Evolutionary conservation across 1,140 invertebrate species (phyloP).

Genomic region (Diachasma alloeum): DNA sequence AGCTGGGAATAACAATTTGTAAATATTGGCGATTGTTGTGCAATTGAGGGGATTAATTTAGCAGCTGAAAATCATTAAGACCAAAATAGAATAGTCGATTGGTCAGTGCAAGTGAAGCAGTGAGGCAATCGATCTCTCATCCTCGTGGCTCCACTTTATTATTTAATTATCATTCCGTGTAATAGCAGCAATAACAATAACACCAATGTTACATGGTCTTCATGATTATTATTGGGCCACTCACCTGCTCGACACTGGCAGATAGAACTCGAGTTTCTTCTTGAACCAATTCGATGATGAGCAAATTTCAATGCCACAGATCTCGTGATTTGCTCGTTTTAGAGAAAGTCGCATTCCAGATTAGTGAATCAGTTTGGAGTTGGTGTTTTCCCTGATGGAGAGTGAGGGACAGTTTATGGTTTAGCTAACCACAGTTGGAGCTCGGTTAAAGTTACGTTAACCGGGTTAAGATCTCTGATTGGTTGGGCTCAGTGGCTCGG

Average conservation of each 20-base stretch:
- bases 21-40: conserved; percentile 2
- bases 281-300: conserved; percentile 41
- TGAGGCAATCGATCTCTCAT: too few species aligned
- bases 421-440: too few species aligned
- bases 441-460: too few species aligned
- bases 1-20: conserved; percentile 42
- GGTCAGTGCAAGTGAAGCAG: background rate
- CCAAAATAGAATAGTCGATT: background rate
- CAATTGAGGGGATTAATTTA: conserved; percentile 7
- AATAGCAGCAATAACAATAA: background rate
- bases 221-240: conserved; percentile 20
- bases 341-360: conserved; percentile 47
- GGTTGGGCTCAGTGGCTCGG: too few species aligned
- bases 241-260: conserved; percentile 44
- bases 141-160: too few species aligned
- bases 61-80: background rate
- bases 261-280: conserved; percentile 41
- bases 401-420: background rate
- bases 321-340: conserved; percentile 40
- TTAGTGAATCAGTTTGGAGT: background rate
- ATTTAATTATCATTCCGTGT: too few species aligned
- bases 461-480: too few species aligned
- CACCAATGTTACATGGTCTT: background rate
- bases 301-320: conserved; percentile 49
- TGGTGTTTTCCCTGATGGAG: background rate